A percentile compares a stretch with the other conserved stretches of the same genome.
Evolutionary conservation across 2,888 invertebrate species (phyloP).

Genomic region (Sinohyriopsis cumingii): DNA sequence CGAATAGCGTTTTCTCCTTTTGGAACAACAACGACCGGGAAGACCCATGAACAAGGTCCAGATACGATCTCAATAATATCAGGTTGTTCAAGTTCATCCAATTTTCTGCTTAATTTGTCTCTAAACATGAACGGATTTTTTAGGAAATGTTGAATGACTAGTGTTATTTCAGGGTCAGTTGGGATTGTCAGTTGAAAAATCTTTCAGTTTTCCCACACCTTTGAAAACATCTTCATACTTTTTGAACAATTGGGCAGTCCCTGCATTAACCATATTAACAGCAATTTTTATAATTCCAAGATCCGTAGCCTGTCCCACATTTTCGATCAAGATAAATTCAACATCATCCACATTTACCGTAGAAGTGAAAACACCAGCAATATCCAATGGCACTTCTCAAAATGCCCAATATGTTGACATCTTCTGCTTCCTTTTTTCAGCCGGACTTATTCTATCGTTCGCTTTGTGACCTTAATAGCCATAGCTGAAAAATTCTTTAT

Average conservation of each 20-base stretch:
- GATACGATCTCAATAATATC: conserved; percentile 34
- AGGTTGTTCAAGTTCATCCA: conserved; percentile 15
- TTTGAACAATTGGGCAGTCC: neutral
- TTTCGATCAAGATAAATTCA: conserved; percentile 17
- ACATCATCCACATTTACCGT: conserved; percentile 7
- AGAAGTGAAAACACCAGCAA: conserved; percentile 12
- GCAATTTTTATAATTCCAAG: conserved; percentile 13
- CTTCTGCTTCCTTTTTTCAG: conserved; percentile 11
- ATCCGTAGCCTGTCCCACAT: conserved; percentile 9
- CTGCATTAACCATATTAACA: neutral
- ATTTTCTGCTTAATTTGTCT: conserved; percentile 18
- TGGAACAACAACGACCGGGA: conserved; percentile 28
- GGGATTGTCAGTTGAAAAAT: conserved; percentile 13
- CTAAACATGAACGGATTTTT: conserved; percentile 10
- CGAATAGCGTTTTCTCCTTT: conserved; percentile 23
- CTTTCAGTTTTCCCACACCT: conserved; percentile 20
- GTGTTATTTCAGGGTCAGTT: conserved; percentile 6
- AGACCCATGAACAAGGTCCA: conserved; percentile 20
- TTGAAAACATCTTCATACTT: conserved; percentile 15
- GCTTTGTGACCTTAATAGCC: conserved; percentile 11
- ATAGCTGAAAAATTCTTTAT: too few relatives aligned
- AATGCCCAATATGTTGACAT: conserved; percentile 14
- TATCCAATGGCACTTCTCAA: conserved; percentile 14
- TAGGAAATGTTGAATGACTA: conserved; percentile 10
- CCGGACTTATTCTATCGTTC: conserved; percentile 13